phyloP scores from a whole-genome alignment of 2,113 vertebrate genomes.

The Mormyrus lacerda region DNA sequence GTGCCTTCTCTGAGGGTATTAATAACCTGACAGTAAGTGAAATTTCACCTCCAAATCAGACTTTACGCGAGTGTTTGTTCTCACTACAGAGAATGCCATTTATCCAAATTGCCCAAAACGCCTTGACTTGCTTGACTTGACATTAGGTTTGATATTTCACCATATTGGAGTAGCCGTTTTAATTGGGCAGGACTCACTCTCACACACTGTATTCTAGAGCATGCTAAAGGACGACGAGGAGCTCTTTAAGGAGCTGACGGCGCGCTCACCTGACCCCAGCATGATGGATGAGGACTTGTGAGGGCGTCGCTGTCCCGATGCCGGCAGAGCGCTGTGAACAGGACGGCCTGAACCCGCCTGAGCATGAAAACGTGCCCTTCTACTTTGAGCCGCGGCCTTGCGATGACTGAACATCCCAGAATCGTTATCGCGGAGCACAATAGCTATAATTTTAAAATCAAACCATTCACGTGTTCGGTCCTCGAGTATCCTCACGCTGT shows the following conservation, averaged over 20 bases:
- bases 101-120: not conserved
- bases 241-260: constrained; percentile 80
- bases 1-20: constrained; percentile 94
- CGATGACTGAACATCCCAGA: not conserved
- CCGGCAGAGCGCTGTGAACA: constrained; percentile 41
- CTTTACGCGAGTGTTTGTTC: not conserved
- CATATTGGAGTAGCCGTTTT: not conserved
- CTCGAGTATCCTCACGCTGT: not conserved
- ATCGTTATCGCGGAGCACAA: not conserved
- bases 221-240: constrained; percentile 96
- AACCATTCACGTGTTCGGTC: not conserved
- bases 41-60: not conserved
- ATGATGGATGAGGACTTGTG: constrained; percentile 88
- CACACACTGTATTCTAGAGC: constrained; percentile 61
- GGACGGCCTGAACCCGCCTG: constrained; percentile 44
- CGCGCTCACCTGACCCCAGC: constrained; percentile 75
- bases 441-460: not conserved
- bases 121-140: not conserved
- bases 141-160: not conserved
- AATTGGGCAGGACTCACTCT: not conserved
- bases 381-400: not conserved
- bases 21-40: constrained; percentile 90
- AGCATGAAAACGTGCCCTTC: constrained; percentile 7
- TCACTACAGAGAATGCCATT: not conserved
- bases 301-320: constrained; percentile 33